phyloP scores from a whole-genome alignment of 2,113 vertebrate species.

The Sula dactylatra region DNA sequence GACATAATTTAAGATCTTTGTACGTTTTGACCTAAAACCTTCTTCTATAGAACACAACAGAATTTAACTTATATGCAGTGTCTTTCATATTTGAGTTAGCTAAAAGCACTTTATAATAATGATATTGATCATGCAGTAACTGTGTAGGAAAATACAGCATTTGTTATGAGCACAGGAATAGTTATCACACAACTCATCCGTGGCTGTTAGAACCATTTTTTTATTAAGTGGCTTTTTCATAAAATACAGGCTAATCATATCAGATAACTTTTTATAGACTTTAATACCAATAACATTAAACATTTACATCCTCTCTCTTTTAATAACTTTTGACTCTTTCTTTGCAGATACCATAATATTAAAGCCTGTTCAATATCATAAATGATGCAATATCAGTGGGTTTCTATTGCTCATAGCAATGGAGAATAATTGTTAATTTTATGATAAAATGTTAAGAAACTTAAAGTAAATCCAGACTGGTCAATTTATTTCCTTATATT shows the following conservation, averaged over 20 bases:
- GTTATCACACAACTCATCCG: not conserved
- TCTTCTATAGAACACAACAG: not conserved
- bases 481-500: not conserved
- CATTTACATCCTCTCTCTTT: not conserved
- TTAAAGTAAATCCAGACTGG: not conserved
- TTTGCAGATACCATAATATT: not conserved
- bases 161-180: not conserved
- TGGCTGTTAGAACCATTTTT: not conserved
- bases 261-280: not conserved
- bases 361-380: not conserved
- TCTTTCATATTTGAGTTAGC: not conserved
- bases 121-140: not conserved
- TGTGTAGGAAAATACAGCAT: not conserved
- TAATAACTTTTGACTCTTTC: not conserved
- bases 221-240: not conserved
- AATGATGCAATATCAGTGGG: not conserved
- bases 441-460: not conserved
- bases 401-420: not conserved
- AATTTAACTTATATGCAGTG: not conserved
- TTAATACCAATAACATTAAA: not conserved
- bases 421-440: not conserved
- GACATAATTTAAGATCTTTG: not conserved
- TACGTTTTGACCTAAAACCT: not conserved
- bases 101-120: not conserved
- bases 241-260: not conserved